Percentiles rank a stretch among this genome's conserved stretches.
phyloP scores from a whole-genome alignment of 2,888 invertebrate species.

The Dichetophora obliterata region DNA sequence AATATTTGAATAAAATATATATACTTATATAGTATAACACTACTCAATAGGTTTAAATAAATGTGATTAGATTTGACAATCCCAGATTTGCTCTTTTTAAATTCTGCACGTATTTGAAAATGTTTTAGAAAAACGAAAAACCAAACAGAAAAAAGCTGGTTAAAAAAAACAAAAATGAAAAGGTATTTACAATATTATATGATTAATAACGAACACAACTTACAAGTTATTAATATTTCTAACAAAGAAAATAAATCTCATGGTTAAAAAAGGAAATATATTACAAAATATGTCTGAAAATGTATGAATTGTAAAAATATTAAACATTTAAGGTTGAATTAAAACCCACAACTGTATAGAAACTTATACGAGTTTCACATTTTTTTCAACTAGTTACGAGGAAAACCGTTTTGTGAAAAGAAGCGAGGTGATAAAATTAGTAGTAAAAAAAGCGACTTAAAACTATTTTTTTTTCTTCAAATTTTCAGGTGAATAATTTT shows the following conservation, averaged over 20 bases:
- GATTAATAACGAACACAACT: neutral
- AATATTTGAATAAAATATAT: neutral
- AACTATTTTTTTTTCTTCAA: too few species aligned
- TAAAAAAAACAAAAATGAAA: slow-evolving; percentile 13
- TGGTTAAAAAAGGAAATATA: neutral
- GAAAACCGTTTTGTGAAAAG: too few species aligned
- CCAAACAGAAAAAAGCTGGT: neutral
- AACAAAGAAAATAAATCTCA: neutral
- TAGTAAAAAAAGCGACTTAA: too few species aligned
- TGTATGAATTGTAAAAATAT: neutral
- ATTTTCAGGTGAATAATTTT: too few species aligned
- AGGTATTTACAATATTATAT: slow-evolving; percentile 22
- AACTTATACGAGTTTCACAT: too few species aligned
- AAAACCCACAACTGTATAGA: too few species aligned
- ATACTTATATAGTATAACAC: too few species aligned
- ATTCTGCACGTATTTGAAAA: slow-evolving; percentile 23
- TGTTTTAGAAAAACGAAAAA: slow-evolving; percentile 5
- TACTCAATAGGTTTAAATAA: slow-evolving; percentile 48
- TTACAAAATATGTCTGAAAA: neutral
- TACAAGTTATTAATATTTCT: neutral
- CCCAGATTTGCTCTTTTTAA: slow-evolving; percentile 40
- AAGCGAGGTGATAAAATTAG: too few species aligned
- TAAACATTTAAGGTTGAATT: too few species aligned
- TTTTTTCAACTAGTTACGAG: too few species aligned
- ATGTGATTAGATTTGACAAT: slow-evolving; percentile 70